Base-by-base conservation (phyloP, 2,888 invertebrate species). In the Alloplasta piceator region DNA sequence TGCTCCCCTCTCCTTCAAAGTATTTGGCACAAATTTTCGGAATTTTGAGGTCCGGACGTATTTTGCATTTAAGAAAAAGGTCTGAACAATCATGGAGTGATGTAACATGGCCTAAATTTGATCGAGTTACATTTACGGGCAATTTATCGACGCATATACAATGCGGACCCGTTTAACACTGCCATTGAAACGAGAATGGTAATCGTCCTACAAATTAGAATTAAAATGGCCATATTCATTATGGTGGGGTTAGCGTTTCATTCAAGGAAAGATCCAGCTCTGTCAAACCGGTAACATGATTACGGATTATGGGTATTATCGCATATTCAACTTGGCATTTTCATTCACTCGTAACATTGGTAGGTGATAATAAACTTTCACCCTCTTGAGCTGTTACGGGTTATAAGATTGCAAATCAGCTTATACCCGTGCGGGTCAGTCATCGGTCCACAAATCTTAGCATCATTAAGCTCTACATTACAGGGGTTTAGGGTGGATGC, bases 311-410 rank as follows among this genome's bases (percentile, higher is more conserved):
- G 83, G 83, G 43, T 52, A 52, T 72, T 85, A 84, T 82, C 85
- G 82, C 85, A 83, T 87, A 85, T 84, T 87, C 85, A 82, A 83
- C 70, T 78, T 83, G 82, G 77, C 72, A 82, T 72, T 26, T 26
- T 82, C 85, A 82, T 85, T 85, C 85, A 83, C 82, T 85, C 83
- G 84, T 85, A 83, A 87, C 83, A 86, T 86, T 81, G 81, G 66
- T n/a, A 48, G 39, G 16, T 84, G 82, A 82, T 86, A 87, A 87
- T 87, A 87, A 84, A 87, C 84, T 87, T 85, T 84, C 85, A 86
- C 87, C 87, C 87, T 86, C 86, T 87, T 85, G 84, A 85, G 81
- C 84, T 80, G 84, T 72, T 78, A 80, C 83, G 82, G 84, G 85
- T 83, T 26, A 26, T 26, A 70, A 87, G 82, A 84, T 81, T 78